Percentiles rank a stretch among this genome's conserved stretches.
Conservation (phyloP, 37 sponge, comb jelly and placozoan genomes). For the Diacarnus erythraeanus region DNA sequence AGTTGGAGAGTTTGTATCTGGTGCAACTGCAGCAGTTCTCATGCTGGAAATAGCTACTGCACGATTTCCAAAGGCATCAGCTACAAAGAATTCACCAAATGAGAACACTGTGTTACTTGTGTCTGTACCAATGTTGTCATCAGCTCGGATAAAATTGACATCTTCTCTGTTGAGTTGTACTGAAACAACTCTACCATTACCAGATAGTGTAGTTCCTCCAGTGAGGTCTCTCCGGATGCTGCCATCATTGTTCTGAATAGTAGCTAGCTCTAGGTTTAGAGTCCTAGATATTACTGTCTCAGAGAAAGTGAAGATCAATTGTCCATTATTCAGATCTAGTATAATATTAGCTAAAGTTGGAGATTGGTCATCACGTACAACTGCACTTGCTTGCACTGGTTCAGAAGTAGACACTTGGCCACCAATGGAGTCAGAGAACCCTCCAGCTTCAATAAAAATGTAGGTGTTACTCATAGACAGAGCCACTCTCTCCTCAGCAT, state of each 20-base stretch:
- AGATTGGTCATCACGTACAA: constrained; percentile 50
- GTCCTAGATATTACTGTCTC: constrained; percentile 61
- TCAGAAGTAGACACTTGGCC: constrained; percentile 40
- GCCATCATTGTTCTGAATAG: constrained; percentile 21
- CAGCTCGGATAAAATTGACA: constrained; percentile 62
- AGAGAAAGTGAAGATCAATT: constrained; percentile 51
- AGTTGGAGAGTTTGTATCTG: constrained; percentile 53
- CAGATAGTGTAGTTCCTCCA: constrained; percentile 21
- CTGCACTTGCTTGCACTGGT: constrained; percentile 48
- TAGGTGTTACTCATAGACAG: constrained; percentile 63
- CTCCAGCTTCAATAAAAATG: constrained; percentile 30
- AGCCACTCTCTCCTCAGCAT: constrained; percentile 58
- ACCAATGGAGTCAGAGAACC: constrained; percentile 51
- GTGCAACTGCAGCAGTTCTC: constrained; percentile 22
- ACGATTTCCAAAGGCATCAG: constrained; percentile 77
- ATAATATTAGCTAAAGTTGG: constrained; percentile 40
- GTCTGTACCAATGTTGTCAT: constrained; percentile 20
- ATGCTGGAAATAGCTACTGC: constrained; percentile 13
- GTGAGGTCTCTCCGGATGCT: constrained; percentile 19
- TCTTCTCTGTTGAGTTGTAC: constrained; percentile 54
- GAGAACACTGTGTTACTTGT: constrained; percentile 31
- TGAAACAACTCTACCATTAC: constrained; percentile 41
- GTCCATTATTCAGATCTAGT: constrained; percentile 69
- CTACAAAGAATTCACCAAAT: constrained; percentile 26
- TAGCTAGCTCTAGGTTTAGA: constrained; percentile 28